Evolutionary conservation across 2,797 vertebrate genomes (phyloP).

Genomic region (Halcyon chelicuti): DNA sequence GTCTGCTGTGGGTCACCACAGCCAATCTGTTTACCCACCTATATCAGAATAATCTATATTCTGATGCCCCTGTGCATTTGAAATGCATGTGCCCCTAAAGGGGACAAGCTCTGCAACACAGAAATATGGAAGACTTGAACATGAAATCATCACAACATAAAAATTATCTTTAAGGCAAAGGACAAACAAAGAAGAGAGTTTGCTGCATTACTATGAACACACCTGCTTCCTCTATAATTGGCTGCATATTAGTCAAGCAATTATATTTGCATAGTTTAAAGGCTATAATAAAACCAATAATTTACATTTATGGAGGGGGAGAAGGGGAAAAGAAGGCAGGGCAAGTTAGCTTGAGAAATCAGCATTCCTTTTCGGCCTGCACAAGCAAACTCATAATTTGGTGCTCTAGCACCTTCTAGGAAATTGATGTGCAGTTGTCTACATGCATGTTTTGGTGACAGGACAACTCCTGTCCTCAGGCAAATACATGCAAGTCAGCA

Average conservation of each 20-base stretch:
- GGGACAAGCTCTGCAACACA: not conserved
- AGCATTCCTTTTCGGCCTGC: not conserved
- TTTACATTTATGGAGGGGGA: not conserved
- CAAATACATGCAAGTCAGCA: not conserved
- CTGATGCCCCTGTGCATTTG: not conserved
- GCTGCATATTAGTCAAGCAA: not conserved
- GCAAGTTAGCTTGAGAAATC: not conserved
- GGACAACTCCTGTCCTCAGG: not conserved
- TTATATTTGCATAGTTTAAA: not conserved
- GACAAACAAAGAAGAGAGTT: not conserved
- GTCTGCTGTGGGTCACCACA: not conserved
- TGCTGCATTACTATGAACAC: not conserved
- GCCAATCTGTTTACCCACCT: not conserved
- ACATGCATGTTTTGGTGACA: not conserved
- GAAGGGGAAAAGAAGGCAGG: not conserved
- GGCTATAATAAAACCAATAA: not conserved
- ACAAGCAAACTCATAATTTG: not conserved
- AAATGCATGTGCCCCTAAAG: not conserved
- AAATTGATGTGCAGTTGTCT: accelerated
- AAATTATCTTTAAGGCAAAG: not conserved
- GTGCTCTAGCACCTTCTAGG: not conserved
- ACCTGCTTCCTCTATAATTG: not conserved
- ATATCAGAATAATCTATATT: not conserved
- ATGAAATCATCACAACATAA: not conserved
- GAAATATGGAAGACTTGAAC: not conserved